Evolutionary conservation across 2,888 invertebrate genomes (phyloP).

Genomic region (Mythimna vitellina): DNA sequence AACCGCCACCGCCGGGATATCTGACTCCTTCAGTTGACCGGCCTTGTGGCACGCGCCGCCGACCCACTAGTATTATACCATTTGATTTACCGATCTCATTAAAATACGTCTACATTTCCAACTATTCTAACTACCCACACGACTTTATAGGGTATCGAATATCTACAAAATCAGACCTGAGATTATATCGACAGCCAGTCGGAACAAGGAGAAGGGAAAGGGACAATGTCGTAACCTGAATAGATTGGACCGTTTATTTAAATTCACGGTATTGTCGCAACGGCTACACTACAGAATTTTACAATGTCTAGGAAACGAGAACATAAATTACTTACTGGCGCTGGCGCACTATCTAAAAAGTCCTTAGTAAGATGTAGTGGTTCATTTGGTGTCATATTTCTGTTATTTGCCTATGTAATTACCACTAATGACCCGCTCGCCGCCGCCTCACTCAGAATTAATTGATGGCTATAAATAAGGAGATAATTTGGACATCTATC

Average conservation of each 20-base stretch:
- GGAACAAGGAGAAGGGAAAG: conserved; percentile 69
- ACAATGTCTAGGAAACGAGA: conserved; percentile 60
- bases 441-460: conserved; percentile 63
- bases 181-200: conserved; percentile 56
- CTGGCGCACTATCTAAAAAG: conserved; percentile 57
- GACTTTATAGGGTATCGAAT: conserved; percentile 59
- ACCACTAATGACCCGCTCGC: conserved; percentile 63
- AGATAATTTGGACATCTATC: conserved; percentile 67
- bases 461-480: conserved; percentile 73
- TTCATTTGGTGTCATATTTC: conserved; percentile 68
- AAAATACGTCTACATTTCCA: conserved; percentile 74
- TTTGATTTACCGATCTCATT: conserved; percentile 84
- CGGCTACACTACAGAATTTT: conserved; percentile 63
- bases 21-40: conserved; percentile 83
- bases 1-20: conserved; percentile 73
- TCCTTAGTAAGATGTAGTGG: conserved; percentile 58
- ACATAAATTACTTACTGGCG: conserved; percentile 56
- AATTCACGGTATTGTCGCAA: conserved; percentile 62
- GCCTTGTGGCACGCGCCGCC: conserved; percentile 89
- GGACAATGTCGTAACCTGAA: conserved; percentile 71
- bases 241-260: conserved; percentile 69
- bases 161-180: conserved; percentile 59
- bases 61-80: conserved; percentile 74
- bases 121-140: conserved; percentile 64
- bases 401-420: conserved; percentile 67